These are phyloP conservation scores for Cercopithecus mona DNA, from an alignment of 2,113 vertebrate species.

Conservation along the genomic window DNA sequence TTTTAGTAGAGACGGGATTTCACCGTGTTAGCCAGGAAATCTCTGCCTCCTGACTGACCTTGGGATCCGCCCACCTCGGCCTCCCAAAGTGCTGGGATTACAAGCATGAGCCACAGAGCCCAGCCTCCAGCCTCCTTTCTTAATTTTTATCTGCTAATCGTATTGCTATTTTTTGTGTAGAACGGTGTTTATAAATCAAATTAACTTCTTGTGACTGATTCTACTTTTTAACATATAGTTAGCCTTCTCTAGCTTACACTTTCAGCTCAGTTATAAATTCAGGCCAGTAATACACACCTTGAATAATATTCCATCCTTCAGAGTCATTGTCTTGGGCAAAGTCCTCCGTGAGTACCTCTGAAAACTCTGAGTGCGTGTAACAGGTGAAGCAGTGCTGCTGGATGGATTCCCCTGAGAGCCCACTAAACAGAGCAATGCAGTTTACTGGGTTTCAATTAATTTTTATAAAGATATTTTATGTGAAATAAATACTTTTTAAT, in stretches of 20 bases:
- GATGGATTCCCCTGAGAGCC: not conserved
- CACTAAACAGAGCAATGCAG: not conserved
- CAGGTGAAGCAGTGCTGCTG: not conserved
- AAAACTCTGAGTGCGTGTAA: not conserved
- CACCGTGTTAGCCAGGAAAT: too few relatives aligned
- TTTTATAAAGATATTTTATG: not conserved
- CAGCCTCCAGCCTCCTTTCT: not conserved
- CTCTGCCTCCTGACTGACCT: too few relatives aligned
- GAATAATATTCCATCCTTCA: not conserved
- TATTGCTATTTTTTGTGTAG: not conserved
- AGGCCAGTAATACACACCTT: not conserved
- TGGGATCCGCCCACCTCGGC: too few relatives aligned
- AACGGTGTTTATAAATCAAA: not conserved
- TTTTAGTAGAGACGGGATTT: too few relatives aligned
- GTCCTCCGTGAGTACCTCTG: not conserved
- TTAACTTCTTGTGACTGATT: not conserved
- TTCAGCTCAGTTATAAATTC: not conserved
- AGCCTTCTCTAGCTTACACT: rapidly evolving
- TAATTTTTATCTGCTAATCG: not conserved
- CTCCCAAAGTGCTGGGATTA: too few relatives aligned
- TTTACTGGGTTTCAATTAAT: not conserved
- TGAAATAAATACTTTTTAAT: not conserved
- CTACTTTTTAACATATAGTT: not conserved
- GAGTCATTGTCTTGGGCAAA: not conserved
- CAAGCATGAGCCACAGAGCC: too few relatives aligned